These are phyloP conservation scores for Boloria euphrosyne DNA, from an alignment of 2,888 invertebrate genomes.

Conservation along the genomic window DNA sequence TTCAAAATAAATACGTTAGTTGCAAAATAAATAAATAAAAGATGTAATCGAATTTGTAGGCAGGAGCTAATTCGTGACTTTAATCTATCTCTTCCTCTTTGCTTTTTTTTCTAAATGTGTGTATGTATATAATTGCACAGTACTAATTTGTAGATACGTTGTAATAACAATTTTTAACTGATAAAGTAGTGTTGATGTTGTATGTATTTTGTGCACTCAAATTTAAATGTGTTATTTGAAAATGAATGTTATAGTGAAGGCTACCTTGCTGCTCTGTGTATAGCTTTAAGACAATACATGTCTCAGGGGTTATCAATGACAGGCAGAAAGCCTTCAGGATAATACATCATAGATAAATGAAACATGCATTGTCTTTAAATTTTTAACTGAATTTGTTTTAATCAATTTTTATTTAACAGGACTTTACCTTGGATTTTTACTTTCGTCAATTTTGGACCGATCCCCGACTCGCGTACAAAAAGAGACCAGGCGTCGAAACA, in stretches of 20 bases:
- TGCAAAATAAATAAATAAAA: too few species aligned
- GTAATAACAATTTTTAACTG: slow-evolving; percentile 1
- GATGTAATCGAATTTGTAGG: too few species aligned
- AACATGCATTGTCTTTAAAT: slow-evolving; percentile 26
- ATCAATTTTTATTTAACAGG: slow-evolving; percentile 80
- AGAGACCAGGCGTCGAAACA: slow-evolving; percentile 93
- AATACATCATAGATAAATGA: neutral
- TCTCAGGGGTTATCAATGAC: slow-evolving; percentile 18
- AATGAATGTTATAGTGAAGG: slow-evolving; percentile 4
- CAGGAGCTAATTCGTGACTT: too few species aligned
- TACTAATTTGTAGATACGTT: too few species aligned
- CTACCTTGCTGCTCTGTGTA: slow-evolving; percentile 21
- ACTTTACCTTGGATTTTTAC: slow-evolving; percentile 98
- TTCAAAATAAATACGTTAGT: too few species aligned
- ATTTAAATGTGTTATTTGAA: neutral
- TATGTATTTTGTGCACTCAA: neutral
- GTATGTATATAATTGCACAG: too few species aligned
- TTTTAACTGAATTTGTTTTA: neutral
- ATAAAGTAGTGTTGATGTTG: neutral
- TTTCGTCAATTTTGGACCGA: slow-evolving; percentile 99
- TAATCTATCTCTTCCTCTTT: too few species aligned
- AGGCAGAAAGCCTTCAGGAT: neutral
- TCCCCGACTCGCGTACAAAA: slow-evolving; percentile 94
- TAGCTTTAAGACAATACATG: slow-evolving; percentile 16
- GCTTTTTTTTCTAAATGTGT: too few species aligned